A percentile compares a stretch with the other conserved stretches of the same genome.
phyloP scores from a whole-genome alignment of 2,113 vertebrate species.

The Jaculus jaculus region DNA sequence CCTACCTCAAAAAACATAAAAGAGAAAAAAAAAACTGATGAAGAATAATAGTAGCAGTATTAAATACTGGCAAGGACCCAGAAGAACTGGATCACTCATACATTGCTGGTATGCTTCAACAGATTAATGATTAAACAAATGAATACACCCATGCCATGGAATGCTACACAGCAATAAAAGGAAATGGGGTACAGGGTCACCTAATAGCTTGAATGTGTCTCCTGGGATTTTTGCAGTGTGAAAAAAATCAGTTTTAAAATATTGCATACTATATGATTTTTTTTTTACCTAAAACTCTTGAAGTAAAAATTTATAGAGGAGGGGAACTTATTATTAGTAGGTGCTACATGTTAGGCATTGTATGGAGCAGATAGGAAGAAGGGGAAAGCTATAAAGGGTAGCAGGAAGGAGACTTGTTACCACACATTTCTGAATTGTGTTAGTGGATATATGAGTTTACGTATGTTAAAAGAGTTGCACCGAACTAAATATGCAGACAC shows the following conservation, averaged over 20 bases:
- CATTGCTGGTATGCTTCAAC: conserved; percentile 13
- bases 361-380: not conserved
- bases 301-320: conserved; percentile 28
- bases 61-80: not conserved
- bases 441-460: not conserved
- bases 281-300: conserved; percentile 20
- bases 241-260: conserved; percentile 6
- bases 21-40: not conserved
- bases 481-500: not conserved
- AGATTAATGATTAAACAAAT: not conserved
- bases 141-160: not conserved
- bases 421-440: not conserved
- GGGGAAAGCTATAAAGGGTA: not conserved
- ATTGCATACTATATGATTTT: not conserved
- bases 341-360: not conserved
- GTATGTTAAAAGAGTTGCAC: not conserved
- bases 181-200: not conserved
- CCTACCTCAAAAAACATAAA: not conserved
- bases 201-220: not conserved
- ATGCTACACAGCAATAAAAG: conserved; percentile 21
- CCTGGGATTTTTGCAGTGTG: not conserved
- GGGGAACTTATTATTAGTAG: not conserved
- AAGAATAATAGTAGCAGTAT: not conserved
- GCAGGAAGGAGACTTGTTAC: not conserved
- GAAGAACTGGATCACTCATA: not conserved